phyloP scores from a whole-genome alignment of 2,888 invertebrate genomes.

The Tetanocera ferruginea region DNA sequence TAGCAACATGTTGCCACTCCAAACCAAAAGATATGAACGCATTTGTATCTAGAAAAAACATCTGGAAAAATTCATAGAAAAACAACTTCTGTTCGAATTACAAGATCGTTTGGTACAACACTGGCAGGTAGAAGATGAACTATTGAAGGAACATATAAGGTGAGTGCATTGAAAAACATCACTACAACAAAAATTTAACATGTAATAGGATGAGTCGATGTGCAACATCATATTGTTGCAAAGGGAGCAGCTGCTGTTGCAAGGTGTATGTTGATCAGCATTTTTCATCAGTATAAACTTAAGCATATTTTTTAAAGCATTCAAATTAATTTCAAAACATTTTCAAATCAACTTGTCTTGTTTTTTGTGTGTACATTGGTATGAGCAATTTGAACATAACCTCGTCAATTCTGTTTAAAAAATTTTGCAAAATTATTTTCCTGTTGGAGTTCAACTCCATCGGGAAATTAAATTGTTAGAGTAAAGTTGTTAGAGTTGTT shows the following conservation, averaged over 20 bases:
- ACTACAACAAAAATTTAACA: background rate
- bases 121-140: slow-evolving; percentile 6
- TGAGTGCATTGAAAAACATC: background rate
- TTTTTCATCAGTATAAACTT: too few species aligned
- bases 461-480: too few species aligned
- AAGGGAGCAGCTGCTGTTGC: slow-evolving; percentile 12
- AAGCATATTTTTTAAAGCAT: too few species aligned
- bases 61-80: background rate
- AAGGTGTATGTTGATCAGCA: slow-evolving; percentile 7
- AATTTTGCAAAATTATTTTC: too few species aligned
- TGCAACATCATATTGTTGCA: background rate
- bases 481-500: too few species aligned
- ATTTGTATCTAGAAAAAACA: background rate
- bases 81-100: background rate
- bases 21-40: background rate
- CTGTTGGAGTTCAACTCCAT: too few species aligned
- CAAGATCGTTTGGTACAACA: background rate
- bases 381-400: too few species aligned
- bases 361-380: too few species aligned
- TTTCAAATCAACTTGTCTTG: too few species aligned
- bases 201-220: background rate
- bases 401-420: too few species aligned
- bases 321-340: too few species aligned
- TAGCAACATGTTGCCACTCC: background rate
- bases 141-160: background rate